Base-by-base conservation (phyloP, 2,113 vertebrate genomes). In the Etia nguti region DNA sequence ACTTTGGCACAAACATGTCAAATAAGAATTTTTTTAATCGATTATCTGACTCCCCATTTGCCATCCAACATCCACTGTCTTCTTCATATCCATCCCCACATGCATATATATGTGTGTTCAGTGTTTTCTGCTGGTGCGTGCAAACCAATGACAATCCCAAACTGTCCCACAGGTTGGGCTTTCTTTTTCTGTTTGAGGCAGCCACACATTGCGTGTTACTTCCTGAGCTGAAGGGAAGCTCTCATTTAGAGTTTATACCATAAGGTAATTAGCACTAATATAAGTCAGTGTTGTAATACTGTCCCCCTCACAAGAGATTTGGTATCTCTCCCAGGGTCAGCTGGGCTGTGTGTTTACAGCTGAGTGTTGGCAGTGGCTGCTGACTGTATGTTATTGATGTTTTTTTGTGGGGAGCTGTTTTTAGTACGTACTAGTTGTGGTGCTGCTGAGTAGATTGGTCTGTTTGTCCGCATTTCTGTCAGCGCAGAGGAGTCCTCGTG, bases 81-180 rank as follows among this genome's bases (percentile, higher is more conserved):
- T 24, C 31, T n/a, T 89, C 90, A 87, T 82, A 18, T 73, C 68
- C 89, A 91, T 90, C 20, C 26, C 68, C 79, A 86, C 88, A 38
- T 34, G 20, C 82, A 65, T 38, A 62, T 36, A 62, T 62, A 22
- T 22, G 20, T 80, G 54, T 60, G 73, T 90, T 62, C 36, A 48
- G 68, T 90, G 79, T 86, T 92, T 84, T 38, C 75, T 92, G 85
- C 75, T 56, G 75, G 79, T 79, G 60, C 57, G 36, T 82, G 70
- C 52, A 12, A n/a, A 15, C 9, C 48, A 62, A 5, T 26, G 79
- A 65, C 70, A 48, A 62, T 65, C 86, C 34, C n/a, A 6, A 75
- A 57, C 34, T 41, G 10, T 38, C 48, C 60, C n/a, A 1, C 82
- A 60, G 84, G 65, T 54, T 31, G 80, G 31, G 22, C 15, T 84